Base-by-base conservation (phyloP, 2,113 vertebrate genomes). In the Aegotheles bennettii region DNA sequence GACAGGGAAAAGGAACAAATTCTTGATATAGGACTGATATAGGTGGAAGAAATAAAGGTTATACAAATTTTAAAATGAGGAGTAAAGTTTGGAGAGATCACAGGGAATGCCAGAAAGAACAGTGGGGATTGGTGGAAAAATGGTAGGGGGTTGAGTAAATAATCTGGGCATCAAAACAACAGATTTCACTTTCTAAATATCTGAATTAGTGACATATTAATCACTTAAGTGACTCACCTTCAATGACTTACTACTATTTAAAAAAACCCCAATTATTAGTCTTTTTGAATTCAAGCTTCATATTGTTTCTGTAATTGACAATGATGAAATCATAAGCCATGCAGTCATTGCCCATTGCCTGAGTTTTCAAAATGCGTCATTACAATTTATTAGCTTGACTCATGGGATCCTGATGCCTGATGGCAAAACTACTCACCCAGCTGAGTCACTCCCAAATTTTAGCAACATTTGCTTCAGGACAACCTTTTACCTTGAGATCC, bases 351-450 rank as follows among this genome's bases (percentile, higher is more conserved):
- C 82, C 26, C 64, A 48, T 38, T 80, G 73, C 48, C n/a, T 71
- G 35, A 16, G 19, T 90, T 94, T 88, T 82, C 69, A 91, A 74
- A 94, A 43, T 88, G 70, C 10, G 17, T 90, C 82, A 91, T n/a
- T 77, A 31, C 35, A 40, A 71, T 85, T 95, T 84, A 84, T 96
- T 87, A 86, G 8, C 33, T 90, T 95, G 77, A 84, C 80, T 91
- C 90, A 94, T 80, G 76, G 73, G 18, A 50, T 78, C 25, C 17
- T 88, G 63, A 79, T 84, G 64, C 45, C 56, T 89, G 48, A 67
- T 6, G 17, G 35, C 47, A 70, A 89, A 75, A 42, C n/a, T 1
- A 80, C 43, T 88, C 86, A 91, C 14, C 18, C 67, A 47, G 26
- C 17, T 93, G 84, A 92, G 79, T 95, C 87, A 96, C 54, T 91